Evolutionary conservation across 2,113 vertebrate species (phyloP), one percentile per base, ranked within the genome.

Genomic region (Pionites leucogaster): DNA sequence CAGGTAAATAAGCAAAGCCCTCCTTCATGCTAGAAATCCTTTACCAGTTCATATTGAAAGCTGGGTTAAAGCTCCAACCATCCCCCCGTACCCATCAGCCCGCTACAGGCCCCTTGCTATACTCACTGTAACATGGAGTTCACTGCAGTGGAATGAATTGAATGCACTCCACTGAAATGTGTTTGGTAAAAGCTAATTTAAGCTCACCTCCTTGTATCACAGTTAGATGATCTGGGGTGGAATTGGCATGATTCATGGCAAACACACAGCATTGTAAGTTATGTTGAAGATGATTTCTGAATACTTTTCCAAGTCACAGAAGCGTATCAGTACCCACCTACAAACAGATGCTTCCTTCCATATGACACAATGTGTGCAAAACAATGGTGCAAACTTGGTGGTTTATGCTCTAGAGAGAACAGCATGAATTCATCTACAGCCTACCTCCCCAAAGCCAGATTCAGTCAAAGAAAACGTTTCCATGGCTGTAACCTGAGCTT

Each of bases 321-420:
- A 64, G 33, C 14, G 63, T 70, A 86, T 59, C 67, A 67, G 28
- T 29, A 86, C 29, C 93, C 82, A 86, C 90, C 90, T 79, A 88
- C 93, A 93, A 79, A 49, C 62, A 90, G 60, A 68, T 74, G 71
- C 37, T 65, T 86, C 74, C 83, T 64, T 79, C 90, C 47, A 24
- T n/a, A 50, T 72, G 88, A 86, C 47, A 90, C 39, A 64, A 72
- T 0, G 3, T 11, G 10, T 42, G 47, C 37, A 83, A 93, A 82
- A 59, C 8, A 93, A 70, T 1, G 4, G 31, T 10, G 20, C 39
- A 72, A 82, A 52, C 47, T 52, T 42, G 8, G 7, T 52, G 17
- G 1, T 60, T 59, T 67, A 68, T 37, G n/a, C 25, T 87, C 82
- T 17, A 29, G 72, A 70, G 33, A 79, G 13, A 94, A 29, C 0